Evolutionary conservation across 1,140 invertebrate genomes (phyloP).

Genomic region (Theocolax elegans): DNA sequence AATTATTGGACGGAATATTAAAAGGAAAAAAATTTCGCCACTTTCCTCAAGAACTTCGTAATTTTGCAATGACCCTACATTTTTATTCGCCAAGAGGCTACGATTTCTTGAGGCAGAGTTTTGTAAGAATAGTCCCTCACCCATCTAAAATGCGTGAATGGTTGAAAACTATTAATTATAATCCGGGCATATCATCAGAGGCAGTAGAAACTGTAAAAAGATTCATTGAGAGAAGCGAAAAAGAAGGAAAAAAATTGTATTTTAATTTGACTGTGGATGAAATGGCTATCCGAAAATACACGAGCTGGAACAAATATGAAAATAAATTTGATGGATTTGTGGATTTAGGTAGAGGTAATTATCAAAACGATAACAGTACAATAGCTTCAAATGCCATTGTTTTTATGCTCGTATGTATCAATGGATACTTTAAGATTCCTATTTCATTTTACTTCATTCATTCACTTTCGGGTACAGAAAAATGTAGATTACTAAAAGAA

Average conservation of each 20-base stretch:
- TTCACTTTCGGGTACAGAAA: not conserved
- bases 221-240: not conserved
- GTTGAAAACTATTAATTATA: not conserved
- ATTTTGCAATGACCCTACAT: too few species aligned
- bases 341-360: not conserved
- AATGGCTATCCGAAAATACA: not conserved
- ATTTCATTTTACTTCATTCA: not conserved
- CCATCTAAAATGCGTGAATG: not conserved
- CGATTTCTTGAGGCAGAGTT: not conserved
- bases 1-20: too few species aligned
- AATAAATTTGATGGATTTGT: not conserved
- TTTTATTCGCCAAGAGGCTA: too few species aligned
- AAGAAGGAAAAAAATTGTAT: not conserved
- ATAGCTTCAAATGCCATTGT: not conserved
- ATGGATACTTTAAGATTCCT: not conserved
- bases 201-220: not conserved
- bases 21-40: too few species aligned
- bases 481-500: not conserved
- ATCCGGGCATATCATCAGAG: slow-evolving; percentile 4
- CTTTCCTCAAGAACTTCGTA: too few species aligned
- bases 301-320: not conserved
- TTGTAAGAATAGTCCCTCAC: not conserved
- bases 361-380: not conserved
- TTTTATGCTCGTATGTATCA: slow-evolving; percentile 8
- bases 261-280: slow-evolving; percentile 6